Evolutionary conservation across 1,140 invertebrate species (phyloP).

Genomic region (Macrocentrus cingulum): DNA sequence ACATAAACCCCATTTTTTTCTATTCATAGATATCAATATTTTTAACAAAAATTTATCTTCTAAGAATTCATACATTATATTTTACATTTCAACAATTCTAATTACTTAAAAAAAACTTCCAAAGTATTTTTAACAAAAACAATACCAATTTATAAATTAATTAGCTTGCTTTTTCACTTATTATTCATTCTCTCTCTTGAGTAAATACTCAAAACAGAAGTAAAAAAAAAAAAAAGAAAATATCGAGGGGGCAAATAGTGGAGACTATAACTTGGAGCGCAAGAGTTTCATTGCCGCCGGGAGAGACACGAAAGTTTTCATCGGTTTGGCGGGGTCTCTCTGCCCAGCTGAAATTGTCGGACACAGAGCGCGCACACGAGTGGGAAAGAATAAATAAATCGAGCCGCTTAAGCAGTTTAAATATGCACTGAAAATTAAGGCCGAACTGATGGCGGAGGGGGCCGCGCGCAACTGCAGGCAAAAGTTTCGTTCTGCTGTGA

Average conservation of each 20-base stretch:
- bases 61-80: no score
- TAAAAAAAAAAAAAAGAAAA: no score
- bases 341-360: constrained; percentile 9
- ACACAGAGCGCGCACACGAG: no score
- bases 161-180: no score
- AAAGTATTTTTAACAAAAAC: no score
- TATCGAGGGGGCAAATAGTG: constrained; percentile 6
- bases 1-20: not conserved
- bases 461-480: constrained; percentile 3
- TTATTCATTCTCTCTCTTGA: no score
- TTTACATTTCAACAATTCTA: no score
- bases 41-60: no score
- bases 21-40: not conserved
- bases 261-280: constrained; percentile 11
- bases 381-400: constrained; percentile 25
- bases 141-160: no score
- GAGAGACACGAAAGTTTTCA: constrained; percentile 14
- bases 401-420: constrained; percentile 41
- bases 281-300: constrained; percentile 4
- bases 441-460: not conserved
- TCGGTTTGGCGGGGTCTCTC: constrained; percentile 1
- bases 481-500: constrained; percentile 3
- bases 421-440: constrained; percentile 38
- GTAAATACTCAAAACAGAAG: no score
- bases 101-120: no score